Base-by-base conservation (phyloP, 2,113 vertebrate species). In the Microtus pennsylvanicus region DNA sequence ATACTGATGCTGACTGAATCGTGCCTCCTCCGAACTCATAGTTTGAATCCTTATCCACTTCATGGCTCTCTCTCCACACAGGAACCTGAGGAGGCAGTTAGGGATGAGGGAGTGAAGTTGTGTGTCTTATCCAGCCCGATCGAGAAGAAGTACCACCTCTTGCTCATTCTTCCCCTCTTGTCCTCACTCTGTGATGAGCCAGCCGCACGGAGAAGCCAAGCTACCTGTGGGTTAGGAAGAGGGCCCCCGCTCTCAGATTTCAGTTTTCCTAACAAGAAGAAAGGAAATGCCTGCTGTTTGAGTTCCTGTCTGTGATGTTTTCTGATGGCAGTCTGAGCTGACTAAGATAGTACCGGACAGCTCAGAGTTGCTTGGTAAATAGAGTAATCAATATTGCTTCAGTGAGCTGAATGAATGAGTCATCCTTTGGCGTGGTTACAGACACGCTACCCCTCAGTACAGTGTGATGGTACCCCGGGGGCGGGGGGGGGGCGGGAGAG, bases 321-420 rank as follows among this genome's bases (percentile, higher is more conserved):
- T 42, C 22, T 89, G 76, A n/a, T 3, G 12, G 86, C 12, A 74
- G 47, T 35, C 87, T 38, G 17, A 81, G 72, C 35, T 78, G 12
- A 70, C 33, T 33, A 87, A 81, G 45, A n/a, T 30, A 30, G 45
- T 19, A 14, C 16, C 55, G 1, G 2, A 24, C 13, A n/a, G 35
- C 65, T 63, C 61, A 65, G 77, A 90, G 78, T 77, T 72, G 55
- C 35, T 63, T 70, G 33, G 50, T 47, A 94, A 96, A 70, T 75
- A 81, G 1, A 82, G 47, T 47, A 76, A 78, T 91, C 78, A 91
- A 47, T 89, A 87, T 72, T 93, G 80, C 87, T 87, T 91, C 30
- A 85, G 76, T 63, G 33, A 87, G 50, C 28, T 50, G 77, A 87
- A 69, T 75, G 85, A 77, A 63, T 28, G 91, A 89, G 70, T 96